phyloP scores from a whole-genome alignment of 2,888 invertebrate genomes.

The Pelosia muscerda region DNA sequence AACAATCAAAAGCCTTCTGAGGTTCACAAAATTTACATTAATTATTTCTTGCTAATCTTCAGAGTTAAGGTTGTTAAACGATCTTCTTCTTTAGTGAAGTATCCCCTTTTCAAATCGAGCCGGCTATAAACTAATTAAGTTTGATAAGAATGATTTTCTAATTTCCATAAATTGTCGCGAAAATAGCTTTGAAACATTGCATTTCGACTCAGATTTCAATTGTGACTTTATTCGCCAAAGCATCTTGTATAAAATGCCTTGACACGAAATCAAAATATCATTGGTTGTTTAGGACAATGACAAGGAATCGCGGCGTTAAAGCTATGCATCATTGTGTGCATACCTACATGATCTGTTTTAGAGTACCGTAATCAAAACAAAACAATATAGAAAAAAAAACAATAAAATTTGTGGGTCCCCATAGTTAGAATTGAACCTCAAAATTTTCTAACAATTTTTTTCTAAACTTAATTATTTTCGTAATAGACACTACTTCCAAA shows the following conservation, averaged over 20 bases:
- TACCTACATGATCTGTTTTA: not conserved
- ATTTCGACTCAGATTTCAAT: not conserved
- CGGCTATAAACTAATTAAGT: not conserved
- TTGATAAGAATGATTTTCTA: not conserved
- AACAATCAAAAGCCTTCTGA: not conserved
- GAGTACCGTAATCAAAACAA: too few relatives aligned
- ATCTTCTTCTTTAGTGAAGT: not conserved
- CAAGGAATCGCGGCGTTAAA: not conserved
- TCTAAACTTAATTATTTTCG: too few relatives aligned
- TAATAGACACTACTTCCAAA: too few relatives aligned
- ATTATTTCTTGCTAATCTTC: not conserved
- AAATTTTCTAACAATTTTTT: too few relatives aligned
- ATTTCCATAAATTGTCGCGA: not conserved
- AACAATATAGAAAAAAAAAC: too few relatives aligned
- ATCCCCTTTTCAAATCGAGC: not conserved
- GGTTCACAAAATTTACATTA: not conserved
- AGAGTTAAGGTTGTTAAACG: not conserved
- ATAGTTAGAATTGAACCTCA: too few relatives aligned
- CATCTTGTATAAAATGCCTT: not conserved
- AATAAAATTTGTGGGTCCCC: too few relatives aligned
- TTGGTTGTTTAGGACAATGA: not conserved
- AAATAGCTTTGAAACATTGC: not conserved
- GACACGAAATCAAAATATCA: not conserved
- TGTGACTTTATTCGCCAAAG: not conserved
- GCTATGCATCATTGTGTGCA: not conserved